Evolutionary conservation across 2,797 vertebrate species (phyloP), one percentile per base, ranked within the genome.

Genomic region (Poecilia wingei): DNA sequence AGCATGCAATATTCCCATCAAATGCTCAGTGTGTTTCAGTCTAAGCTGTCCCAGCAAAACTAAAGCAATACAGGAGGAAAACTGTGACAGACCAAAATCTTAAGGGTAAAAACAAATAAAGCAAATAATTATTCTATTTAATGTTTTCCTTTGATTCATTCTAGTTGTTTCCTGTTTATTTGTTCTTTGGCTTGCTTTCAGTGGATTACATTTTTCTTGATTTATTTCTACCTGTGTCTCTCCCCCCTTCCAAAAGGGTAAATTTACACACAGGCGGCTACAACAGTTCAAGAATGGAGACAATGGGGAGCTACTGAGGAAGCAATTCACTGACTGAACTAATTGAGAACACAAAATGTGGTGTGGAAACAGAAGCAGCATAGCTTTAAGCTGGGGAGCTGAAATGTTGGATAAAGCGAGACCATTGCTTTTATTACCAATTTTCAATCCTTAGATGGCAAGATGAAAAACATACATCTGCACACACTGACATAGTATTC

Each of bases 11-110:
- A 43, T 76, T 75, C 72, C 77, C 3, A 0, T 53, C 74, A 73
- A 78, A 88, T 70, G 68, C 68, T 80, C 33, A 49, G 20, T n/a
- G n/a, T 76, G 55, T 79, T 83, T 72, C 43, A 45, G 57, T 75
- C 16, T 10, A 74, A 74, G 14, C 55, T 72, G 31, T 18, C 9
- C 20, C 45, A 36, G 61, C 12, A n/a, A 59, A 28, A 45, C 41
- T 70, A 45, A 45, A 70, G 13, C 25, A 7, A 14, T 28, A 70
- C 12, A 6, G 68, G 25, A n/a, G 43, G 41, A 70, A 45, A 45
- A 70, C 68, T 45, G 43, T 28, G 31, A 75, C 41, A 46, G n/a
- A 31, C 57, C 3, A n/a, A 61, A 57, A 20, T 59, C 4, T 10
- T 28, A 18, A 45, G 53, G 36, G 28, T 28, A 59, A 28, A 20